Conservation (phyloP, 2,888 invertebrate genomes). For the Exocentrus adspersus region DNA sequence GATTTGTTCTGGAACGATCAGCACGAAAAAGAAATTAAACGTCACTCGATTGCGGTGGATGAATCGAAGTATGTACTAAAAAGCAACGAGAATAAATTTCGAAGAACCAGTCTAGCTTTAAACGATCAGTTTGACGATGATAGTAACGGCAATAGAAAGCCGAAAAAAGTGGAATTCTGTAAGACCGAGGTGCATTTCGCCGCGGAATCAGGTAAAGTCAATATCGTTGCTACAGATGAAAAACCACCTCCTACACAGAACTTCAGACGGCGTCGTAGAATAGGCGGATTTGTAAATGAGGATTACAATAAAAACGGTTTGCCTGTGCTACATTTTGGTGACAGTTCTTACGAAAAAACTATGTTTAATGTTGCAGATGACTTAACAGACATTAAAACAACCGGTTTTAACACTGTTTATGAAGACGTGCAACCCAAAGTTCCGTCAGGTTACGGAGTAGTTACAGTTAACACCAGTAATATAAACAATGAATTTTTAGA, state of each 20-base stretch:
- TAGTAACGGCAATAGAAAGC: conserved; percentile 61
- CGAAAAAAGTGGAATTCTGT: conserved; percentile 85
- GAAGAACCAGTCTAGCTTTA: conserved; percentile 54
- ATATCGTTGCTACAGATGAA: conserved; percentile 88
- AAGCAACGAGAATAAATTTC: conserved; percentile 46
- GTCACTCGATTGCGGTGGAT: conserved; percentile 70
- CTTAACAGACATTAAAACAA: conserved; percentile 11
- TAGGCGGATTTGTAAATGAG: conserved; percentile 62
- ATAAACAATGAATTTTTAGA: conserved; percentile 47
- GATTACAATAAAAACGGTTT: conserved; percentile 62
- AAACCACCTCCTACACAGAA: conserved; percentile 87
- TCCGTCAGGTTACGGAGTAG: conserved; percentile 45
- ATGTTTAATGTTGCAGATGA: conserved; percentile 54
- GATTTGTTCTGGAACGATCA: conserved; percentile 50
- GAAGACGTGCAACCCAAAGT: conserved; percentile 37
- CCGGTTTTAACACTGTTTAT: conserved; percentile 27
- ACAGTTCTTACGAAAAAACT: conserved; percentile 64
- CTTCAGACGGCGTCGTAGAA: conserved; percentile 75
- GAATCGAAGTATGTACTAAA: conserved; percentile 66
- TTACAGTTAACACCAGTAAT: conserved; percentile 59
- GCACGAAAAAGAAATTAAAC: conserved; percentile 58
- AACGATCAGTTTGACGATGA: conserved; percentile 56
- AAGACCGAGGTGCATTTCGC: conserved; percentile 91
- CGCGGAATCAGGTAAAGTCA: conserved; percentile 85
- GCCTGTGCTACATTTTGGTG: conserved; percentile 76